phyloP scores from a whole-genome alignment of 2,797 vertebrate species.

The Cheirogaleus major region DNA sequence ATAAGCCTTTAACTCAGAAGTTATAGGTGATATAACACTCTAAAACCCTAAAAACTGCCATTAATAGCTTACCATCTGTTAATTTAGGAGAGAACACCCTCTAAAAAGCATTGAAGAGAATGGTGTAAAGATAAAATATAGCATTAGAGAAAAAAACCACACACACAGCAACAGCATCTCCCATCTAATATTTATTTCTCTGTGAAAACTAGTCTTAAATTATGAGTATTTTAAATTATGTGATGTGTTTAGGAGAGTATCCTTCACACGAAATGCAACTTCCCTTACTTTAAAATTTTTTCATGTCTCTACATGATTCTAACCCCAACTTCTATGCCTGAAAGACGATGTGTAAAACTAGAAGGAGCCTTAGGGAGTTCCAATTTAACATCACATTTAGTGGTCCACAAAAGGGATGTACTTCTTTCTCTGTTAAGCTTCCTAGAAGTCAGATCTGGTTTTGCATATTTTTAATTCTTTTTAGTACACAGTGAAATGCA shows the following conservation, averaged over 20 bases:
- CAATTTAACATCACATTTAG: neutral
- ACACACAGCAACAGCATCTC: neutral
- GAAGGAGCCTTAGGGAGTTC: neutral
- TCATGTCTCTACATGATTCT: neutral
- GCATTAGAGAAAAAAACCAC: neutral
- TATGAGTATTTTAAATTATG: conserved; percentile 11
- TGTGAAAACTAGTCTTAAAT: conserved; percentile 30
- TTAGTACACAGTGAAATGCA: neutral
- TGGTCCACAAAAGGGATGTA: neutral
- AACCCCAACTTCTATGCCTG: neutral
- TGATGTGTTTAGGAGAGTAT: neutral
- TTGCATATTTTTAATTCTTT: neutral
- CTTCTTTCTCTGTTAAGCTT: conserved; percentile 31
- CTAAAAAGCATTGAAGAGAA: neutral
- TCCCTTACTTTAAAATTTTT: neutral
- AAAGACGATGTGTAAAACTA: neutral
- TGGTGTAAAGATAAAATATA: neutral
- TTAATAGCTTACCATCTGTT: neutral
- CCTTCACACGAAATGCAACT: neutral
- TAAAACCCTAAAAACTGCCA: neutral
- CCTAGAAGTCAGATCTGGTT: neutral
- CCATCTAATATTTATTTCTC: neutral
- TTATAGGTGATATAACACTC: neutral
- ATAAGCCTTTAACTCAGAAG: neutral
- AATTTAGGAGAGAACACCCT: neutral